Base-by-base conservation (phyloP, 37 sponge, comb jelly and placozoan species). In the Beroe forskalii region DNA sequence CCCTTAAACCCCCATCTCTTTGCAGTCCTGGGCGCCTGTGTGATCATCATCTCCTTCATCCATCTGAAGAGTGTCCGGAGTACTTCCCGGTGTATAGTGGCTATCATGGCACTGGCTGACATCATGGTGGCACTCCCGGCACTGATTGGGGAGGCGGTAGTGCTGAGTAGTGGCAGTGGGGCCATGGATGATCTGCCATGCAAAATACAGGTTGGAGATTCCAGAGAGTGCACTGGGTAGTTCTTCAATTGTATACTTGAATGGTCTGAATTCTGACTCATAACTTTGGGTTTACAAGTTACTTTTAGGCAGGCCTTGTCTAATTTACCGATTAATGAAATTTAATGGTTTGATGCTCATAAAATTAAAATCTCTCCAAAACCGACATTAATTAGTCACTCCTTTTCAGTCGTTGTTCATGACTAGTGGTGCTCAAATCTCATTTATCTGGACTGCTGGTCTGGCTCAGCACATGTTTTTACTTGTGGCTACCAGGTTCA, bases 371-470 rank as follows among this genome's bases (percentile, higher is more conserved):
- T n/a, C n/a, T n/a, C n/a, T n/a, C n/a, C n/a, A n/a, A n/a, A n/a
- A n/a, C n/a, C n/a, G n/a, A n/a, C n/a, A n/a, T n/a, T n/a, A n/a
- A n/a, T n/a, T n/a, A n/a, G n/a, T n/a, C n/a, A n/a, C n/a, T n/a
- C n/a, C n/a, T 48, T 48, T 48, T 48, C 86, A 80, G 55, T 80
- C 86, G 17, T 3, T 44, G 14, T 80, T 80, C 86, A 80, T 37
- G 23, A 43, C 86, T 0, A 38, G 20, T 12, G 86, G 86, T n/a
- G 55, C 86, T 2, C 86, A 80, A 80, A 23, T 80, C 1, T 80
- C 86, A 23, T 23, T 80, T 19, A 80, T 80, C 35, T 80, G 86
- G 86, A 80, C 86, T 23, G 86, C 86, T 4, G 86, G 55, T n/a
- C 55, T 80, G 48, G 86, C 86, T 20, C 86, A 80, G 40, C 86